These are phyloP conservation scores for Pantherophis vulpinus DNA, from an alignment of 2,797 vertebrate genomes.

Conservation along the genomic window DNA sequence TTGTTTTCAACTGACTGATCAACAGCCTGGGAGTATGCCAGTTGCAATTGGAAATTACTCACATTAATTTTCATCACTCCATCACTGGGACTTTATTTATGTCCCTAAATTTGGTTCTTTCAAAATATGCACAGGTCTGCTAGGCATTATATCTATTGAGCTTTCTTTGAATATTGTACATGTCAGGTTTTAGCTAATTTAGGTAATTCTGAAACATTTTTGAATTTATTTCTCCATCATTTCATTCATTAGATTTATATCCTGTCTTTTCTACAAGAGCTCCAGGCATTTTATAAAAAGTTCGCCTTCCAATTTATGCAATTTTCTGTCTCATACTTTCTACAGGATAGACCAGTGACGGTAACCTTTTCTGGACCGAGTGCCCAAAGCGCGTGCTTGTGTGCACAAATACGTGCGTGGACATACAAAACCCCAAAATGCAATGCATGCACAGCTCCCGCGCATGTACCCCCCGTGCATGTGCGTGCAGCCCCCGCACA, in stretches of 20 bases:
- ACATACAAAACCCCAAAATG: too few species aligned
- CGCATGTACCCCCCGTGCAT: too few species aligned
- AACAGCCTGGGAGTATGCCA: background rate
- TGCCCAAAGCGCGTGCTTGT: too few species aligned
- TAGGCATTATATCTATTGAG: background rate
- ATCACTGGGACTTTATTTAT: background rate
- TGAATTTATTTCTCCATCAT: background rate
- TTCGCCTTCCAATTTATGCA: background rate
- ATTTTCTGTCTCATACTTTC: background rate
- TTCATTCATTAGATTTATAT: background rate
- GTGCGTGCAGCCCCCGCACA: too few species aligned
- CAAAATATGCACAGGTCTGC: background rate
- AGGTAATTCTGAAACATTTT: background rate
- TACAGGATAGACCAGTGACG: background rate
- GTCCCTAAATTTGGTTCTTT: background rate
- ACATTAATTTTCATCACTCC: background rate
- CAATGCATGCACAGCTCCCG: too few species aligned
- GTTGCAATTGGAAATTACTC: background rate
- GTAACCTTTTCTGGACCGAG: too few species aligned
- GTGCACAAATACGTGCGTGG: too few species aligned
- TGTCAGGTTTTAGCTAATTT: background rate
- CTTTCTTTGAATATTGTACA: background rate
- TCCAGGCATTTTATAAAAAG: background rate
- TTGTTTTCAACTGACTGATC: background rate
- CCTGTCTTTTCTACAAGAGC: background rate